Conservation (phyloP, 1,140 invertebrate species). For the Eumeta japonica region DNA sequence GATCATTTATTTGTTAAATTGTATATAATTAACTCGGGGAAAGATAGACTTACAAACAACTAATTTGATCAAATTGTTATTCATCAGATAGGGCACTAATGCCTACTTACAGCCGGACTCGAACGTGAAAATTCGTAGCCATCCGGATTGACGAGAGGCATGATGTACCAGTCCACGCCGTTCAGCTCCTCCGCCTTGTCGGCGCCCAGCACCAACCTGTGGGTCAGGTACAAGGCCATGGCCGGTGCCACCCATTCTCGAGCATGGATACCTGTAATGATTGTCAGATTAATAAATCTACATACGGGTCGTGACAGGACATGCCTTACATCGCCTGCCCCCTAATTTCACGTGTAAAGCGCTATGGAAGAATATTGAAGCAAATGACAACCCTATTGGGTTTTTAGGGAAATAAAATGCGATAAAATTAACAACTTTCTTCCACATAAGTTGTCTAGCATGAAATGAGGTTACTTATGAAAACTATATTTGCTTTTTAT, state of each 20-base stretch:
- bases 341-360: neutral
- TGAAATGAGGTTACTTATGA: too few relatives aligned
- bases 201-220: constrained; percentile 50
- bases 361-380: neutral
- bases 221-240: constrained; percentile 63
- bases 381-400: too few relatives aligned
- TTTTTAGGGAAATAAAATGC: too few relatives aligned
- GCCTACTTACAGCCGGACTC: constrained; percentile 22
- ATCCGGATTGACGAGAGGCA: constrained; percentile 65
- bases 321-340: neutral
- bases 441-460: too few relatives aligned
- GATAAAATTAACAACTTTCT: too few relatives aligned
- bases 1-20: too few relatives aligned
- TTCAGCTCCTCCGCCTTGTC: constrained; percentile 44
- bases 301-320: neutral
- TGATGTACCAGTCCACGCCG: constrained; percentile 65
- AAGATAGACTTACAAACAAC: too few relatives aligned
- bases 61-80: too few relatives aligned
- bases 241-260: constrained; percentile 71
- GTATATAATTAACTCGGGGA: too few relatives aligned
- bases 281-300: neutral
- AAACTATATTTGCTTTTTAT: too few relatives aligned
- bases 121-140: constrained; percentile 62
- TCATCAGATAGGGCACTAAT: too few relatives aligned
- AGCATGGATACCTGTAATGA: constrained; percentile 57